A percentile compares a stretch with the other conserved stretches of the same genome.
These are phyloP conservation scores for Chaetorhynchus papuensis DNA, from an alignment of 2,113 vertebrate species.

Conservation along the genomic window DNA sequence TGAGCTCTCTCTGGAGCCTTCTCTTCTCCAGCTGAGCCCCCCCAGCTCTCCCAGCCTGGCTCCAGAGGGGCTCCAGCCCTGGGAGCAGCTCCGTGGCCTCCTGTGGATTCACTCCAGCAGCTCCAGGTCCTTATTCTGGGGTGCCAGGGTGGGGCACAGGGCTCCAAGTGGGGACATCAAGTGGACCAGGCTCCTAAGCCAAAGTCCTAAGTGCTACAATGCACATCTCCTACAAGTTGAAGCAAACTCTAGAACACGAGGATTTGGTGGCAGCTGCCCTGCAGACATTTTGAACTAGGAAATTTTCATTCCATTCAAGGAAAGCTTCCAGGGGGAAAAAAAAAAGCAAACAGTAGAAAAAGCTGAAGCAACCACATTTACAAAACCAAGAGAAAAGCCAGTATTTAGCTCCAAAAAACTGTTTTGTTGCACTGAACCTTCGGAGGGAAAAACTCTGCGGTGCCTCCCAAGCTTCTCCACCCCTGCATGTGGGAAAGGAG, in stretches of 20 bases:
- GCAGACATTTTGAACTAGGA: not conserved
- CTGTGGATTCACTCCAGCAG: not conserved
- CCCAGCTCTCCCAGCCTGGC: not conserved
- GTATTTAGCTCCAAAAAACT: not conserved
- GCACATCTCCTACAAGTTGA: too few species aligned
- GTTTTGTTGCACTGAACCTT: not conserved
- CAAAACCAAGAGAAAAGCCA: not conserved
- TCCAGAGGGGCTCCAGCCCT: not conserved
- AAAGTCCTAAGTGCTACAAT: rapidly evolving
- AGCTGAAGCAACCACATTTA: rapidly evolving
- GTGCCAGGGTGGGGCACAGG: not conserved
- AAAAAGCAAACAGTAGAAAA: rapidly evolving
- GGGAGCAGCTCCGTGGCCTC: not conserved
- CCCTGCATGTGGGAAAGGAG: not conserved
- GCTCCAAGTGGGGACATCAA: not conserved
- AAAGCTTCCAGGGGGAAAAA: not conserved
- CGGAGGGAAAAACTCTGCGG: not conserved
- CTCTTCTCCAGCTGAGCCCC: rapidly evolving
- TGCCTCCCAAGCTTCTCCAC: not conserved
- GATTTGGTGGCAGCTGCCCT: not conserved
- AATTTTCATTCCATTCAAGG: not conserved
- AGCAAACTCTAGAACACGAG: not conserved
- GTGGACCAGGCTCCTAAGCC: not conserved
- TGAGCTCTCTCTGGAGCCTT: not conserved
- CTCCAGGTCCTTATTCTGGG: not conserved